A percentile compares a stretch with the other conserved stretches of the same genome.
These are phyloP conservation scores for Harpagifer antarcticus DNA, from an alignment of 2,797 vertebrate species.

Conservation along the genomic window DNA sequence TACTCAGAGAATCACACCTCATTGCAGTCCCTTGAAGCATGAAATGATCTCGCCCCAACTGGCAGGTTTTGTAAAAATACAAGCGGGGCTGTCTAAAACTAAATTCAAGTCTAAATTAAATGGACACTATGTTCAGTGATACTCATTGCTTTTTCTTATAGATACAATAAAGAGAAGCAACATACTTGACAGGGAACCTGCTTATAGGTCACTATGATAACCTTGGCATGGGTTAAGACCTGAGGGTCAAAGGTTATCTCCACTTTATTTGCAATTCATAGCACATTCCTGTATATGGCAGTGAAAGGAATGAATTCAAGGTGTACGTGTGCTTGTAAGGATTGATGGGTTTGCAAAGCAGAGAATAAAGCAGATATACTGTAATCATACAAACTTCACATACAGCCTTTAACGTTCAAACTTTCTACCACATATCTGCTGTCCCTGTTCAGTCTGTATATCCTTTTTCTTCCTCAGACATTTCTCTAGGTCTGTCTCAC, in stretches of 20 bases:
- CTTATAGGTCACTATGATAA: constrained; percentile 7
- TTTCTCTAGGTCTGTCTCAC: constrained; percentile 10
- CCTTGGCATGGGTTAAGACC: not conserved
- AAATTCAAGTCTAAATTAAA: constrained; percentile 42
- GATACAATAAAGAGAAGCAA: constrained; percentile 21
- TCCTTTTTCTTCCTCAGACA: constrained; percentile 13
- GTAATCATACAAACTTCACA: constrained; percentile 37
- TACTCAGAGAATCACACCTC: constrained; percentile 50
- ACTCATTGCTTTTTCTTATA: constrained; percentile 11
- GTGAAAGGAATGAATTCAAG: not conserved
- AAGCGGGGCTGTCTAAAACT: constrained; percentile 40
- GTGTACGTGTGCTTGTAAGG: constrained; percentile 2
- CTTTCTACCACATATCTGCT: constrained; percentile 22
- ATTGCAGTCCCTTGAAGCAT: constrained; percentile 58
- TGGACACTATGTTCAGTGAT: constrained; percentile 7
- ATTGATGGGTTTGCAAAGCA: not conserved
- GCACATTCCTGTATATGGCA: not conserved
- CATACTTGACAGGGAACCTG: not conserved
- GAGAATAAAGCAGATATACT: constrained; percentile 31
- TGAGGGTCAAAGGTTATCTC: constrained; percentile 33
- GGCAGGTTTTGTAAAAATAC: constrained; percentile 47
- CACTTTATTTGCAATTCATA: not conserved
- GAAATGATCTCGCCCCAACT: constrained; percentile 62
- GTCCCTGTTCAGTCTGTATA: constrained; percentile 37
- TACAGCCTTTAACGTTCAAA: constrained; percentile 38